Evolutionary conservation across 2,888 invertebrate species (phyloP).

Genomic region (Pandemis cinnamomeana): DNA sequence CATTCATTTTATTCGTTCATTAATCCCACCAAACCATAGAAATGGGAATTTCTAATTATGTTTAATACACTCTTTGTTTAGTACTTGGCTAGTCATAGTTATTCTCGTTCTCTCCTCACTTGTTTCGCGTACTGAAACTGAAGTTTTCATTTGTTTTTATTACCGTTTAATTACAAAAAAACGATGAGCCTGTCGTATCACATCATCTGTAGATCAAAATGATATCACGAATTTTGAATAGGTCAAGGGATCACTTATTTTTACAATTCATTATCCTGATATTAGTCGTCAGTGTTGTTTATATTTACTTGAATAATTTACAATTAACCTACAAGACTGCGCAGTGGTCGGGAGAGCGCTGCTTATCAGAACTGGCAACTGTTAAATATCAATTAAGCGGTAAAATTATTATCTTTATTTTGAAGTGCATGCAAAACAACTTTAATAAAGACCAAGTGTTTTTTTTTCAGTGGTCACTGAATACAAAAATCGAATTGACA

Average conservation of each 20-base stretch:
- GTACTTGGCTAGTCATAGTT: no score
- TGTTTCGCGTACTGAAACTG: neutral
- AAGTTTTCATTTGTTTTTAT: neutral
- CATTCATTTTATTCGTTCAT: neutral
- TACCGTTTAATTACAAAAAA: neutral
- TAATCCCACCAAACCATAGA: neutral
- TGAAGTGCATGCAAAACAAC: neutral
- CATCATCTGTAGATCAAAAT: slow-evolving; percentile 43
- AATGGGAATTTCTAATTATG: neutral
- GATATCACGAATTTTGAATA: slow-evolving; percentile 49
- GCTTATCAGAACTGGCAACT: slow-evolving; percentile 67
- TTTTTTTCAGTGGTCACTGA: slow-evolving; percentile 70
- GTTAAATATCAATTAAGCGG: slow-evolving; percentile 73
- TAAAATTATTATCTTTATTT: slow-evolving; percentile 43
- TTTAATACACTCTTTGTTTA: neutral
- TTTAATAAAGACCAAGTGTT: neutral
- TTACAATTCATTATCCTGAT: slow-evolving; percentile 53
- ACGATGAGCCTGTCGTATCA: neutral
- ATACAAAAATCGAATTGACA: slow-evolving; percentile 72
- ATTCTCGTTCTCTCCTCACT: neutral
- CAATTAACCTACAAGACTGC: slow-evolving; percentile 60
- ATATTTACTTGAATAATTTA: slow-evolving; percentile 63
- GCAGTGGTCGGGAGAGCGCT: slow-evolving; percentile 63
- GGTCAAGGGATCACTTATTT: slow-evolving; percentile 56
- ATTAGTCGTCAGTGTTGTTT: slow-evolving; percentile 52